Conservation (phyloP, 1,140 invertebrate genomes). For the Nomia melanderi region DNA sequence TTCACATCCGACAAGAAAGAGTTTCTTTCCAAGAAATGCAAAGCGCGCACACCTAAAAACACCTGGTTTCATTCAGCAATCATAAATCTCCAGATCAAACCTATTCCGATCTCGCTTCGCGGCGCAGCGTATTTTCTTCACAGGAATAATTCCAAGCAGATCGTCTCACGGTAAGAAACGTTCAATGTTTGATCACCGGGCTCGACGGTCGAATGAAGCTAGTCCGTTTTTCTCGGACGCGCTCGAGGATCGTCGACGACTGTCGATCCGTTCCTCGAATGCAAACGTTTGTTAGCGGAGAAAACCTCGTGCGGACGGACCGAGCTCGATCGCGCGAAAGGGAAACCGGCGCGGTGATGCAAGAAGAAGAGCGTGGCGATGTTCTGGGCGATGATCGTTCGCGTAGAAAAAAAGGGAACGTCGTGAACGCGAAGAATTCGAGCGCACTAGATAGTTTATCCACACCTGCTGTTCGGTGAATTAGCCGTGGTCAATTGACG, state of each 20-base stretch:
- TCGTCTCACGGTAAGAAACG: background rate
- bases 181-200: background rate
- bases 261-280: constrained; percentile 40
- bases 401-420: constrained; percentile 19
- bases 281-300: constrained; percentile 10
- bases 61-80: background rate
- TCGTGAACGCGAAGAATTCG: constrained; percentile 44
- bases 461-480: constrained; percentile 60
- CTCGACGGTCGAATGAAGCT: background rate
- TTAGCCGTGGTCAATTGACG: constrained; percentile 48
- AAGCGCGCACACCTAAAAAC: too few species aligned
- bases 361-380: constrained; percentile 18
- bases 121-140: background rate
- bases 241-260: background rate
- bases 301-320: constrained; percentile 33
- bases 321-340: constrained; percentile 35
- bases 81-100: background rate
- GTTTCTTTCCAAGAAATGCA: too few species aligned
- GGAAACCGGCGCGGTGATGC: constrained; percentile 22
- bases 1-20: too few species aligned
- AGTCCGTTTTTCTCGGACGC: background rate
- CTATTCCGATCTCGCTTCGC: background rate
- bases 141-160: constrained; percentile 10
- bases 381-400: constrained; percentile 49
- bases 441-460: constrained; percentile 53